Evolutionary conservation across 2,797 vertebrate genomes (phyloP), one percentile per base, ranked within the genome.

Genomic region (Morus bassanus): DNA sequence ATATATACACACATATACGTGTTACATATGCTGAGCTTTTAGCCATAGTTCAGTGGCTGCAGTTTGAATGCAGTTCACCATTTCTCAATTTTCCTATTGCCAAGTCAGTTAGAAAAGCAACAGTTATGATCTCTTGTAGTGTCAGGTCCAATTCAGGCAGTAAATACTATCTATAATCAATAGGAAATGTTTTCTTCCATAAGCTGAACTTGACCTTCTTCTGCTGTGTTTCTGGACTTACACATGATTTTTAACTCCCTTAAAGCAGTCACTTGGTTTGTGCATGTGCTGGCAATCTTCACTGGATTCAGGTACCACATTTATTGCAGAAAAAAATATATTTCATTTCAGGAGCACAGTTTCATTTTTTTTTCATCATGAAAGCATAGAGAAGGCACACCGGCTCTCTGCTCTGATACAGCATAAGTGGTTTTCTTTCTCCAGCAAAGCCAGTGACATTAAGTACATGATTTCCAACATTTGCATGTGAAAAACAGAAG

Each of bases 101-200:
- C 5, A 46, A 37, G 73, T 69, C 46, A 75, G 83, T 90, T 56
- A 79, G 35, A 85, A n/a, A 56, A 77, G 74, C 56, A 89, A 73
- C 2, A 1, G 39, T 56, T 85, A 45, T 5, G 21, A 77, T 83
- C 23, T 89, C 54, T 31, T 56, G 23, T 27, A 82, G 18, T 13
- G 46, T 45, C 57, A 86, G 25, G 35, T 78, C 45, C 65, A 72
- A 86, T 33, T 80, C 31, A 65, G 39, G n/a, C 37, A 93, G 45
- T 69, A 90, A 96, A 84, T 69, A 57, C 43, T 59, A 78, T 31
- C 57, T 84, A 73, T 69, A 95, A 94, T 73, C 86, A 91, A 79
- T 74, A 85, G 56, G 46, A 90, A 94, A 84, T 41, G 16, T 43
- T 75, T 75, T 88, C 61, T 90, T 93, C 57, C 37, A 8, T 46